Evolutionary conservation across 23 tunicate genomes (phyloP).

Genomic region (Halocynthia aurantium): DNA sequence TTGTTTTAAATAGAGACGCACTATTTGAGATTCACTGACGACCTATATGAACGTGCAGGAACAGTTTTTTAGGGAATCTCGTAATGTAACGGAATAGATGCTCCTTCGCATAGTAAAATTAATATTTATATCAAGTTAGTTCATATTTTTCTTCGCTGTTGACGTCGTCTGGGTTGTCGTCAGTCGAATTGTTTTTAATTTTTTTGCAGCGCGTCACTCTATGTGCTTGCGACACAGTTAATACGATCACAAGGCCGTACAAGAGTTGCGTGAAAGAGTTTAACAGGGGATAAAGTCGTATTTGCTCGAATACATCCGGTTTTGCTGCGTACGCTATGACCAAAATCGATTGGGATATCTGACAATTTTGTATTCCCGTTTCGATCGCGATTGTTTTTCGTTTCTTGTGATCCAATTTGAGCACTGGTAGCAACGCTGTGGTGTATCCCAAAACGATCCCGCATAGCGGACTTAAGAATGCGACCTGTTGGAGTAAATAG

Average conservation of each 20-base stretch:
- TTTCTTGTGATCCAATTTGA: neutral
- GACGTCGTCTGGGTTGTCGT: neutral
- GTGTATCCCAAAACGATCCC: neutral
- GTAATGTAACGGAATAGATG: too few species aligned
- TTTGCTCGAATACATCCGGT: neutral
- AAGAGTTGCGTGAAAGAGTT: conserved; percentile 2
- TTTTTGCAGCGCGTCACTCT: too few species aligned
- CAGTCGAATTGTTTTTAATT: neutral
- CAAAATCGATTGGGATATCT: conserved; percentile 1
- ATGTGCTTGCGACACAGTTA: neutral
- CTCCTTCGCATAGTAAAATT: too few species aligned
- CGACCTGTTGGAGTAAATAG: neutral
- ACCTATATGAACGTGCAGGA: too few species aligned
- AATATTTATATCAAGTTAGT: too few species aligned
- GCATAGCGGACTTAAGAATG: neutral
- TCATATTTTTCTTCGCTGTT: neutral
- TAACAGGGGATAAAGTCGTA: neutral
- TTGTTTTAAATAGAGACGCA: too few species aligned
- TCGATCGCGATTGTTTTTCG: conserved; percentile 6
- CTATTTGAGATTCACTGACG: too few species aligned
- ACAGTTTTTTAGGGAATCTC: too few species aligned
- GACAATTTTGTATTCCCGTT: conserved; percentile 10
- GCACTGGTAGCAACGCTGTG: neutral
- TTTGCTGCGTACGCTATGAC: neutral
- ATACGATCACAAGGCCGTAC: neutral